phyloP scores from a whole-genome alignment of 2,797 vertebrate species.

The Poeciliopsis infans region DNA sequence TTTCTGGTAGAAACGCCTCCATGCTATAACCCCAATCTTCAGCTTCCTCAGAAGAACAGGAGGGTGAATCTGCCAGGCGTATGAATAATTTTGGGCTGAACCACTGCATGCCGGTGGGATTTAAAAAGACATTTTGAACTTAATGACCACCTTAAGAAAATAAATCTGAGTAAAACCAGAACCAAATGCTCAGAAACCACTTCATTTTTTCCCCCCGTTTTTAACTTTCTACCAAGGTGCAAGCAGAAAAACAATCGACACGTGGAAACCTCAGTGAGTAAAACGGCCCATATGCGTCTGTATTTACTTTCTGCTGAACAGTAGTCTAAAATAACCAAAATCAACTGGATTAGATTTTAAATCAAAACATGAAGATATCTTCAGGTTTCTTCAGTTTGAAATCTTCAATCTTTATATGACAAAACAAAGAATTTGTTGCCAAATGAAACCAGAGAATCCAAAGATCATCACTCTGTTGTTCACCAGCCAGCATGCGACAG shows the following conservation, averaged over 20 bases:
- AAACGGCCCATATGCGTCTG: background rate
- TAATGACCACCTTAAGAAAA: conserved; percentile 41
- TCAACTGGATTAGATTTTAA: background rate
- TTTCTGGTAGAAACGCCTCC: background rate
- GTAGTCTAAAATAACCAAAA: background rate
- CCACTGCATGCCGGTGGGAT: background rate
- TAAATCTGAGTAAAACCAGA: conserved; percentile 43
- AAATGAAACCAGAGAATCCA: background rate
- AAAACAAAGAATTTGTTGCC: background rate
- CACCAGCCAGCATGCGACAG: conserved; percentile 34
- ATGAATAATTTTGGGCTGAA: background rate
- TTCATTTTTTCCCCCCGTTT: conserved; percentile 54
- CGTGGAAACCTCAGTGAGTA: background rate
- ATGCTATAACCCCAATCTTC: background rate
- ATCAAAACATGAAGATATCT: no score
- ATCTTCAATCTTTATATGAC: background rate
- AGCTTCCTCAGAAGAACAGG: background rate
- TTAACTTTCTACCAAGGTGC: conserved; percentile 39
- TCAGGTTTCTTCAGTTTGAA: background rate
- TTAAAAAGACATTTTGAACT: background rate
- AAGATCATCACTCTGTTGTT: conserved; percentile 25
- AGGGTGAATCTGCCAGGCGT: background rate
- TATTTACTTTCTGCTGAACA: background rate
- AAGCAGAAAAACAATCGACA: conserved; percentile 3
- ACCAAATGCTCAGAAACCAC: conserved; percentile 37